A percentile compares a stretch with the other conserved stretches of the same genome.
These are phyloP conservation scores for Sphaerophoria taeniata DNA, from an alignment of 2,888 invertebrate genomes.

Conservation along the genomic window DNA sequence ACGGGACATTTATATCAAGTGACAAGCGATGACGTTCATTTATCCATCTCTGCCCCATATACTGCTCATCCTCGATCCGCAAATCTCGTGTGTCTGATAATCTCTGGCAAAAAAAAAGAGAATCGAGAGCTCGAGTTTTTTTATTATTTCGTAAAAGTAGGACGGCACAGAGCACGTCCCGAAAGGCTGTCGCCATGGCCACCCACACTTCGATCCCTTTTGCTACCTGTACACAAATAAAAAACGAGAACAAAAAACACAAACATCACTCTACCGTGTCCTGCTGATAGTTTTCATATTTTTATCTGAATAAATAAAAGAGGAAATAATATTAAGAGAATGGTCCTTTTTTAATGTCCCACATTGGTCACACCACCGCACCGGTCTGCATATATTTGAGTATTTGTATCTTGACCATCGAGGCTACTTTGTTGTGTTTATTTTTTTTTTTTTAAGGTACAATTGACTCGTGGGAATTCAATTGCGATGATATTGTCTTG, in stretches of 20 bases:
- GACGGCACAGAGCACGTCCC: not conserved
- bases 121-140: conserved; percentile 15
- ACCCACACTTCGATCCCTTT: not conserved
- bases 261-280: conserved; percentile 40
- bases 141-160: not conserved
- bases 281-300: conserved; percentile 70
- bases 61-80: no score
- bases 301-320: conserved; percentile 67
- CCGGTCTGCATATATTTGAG: not conserved
- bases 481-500: conserved; percentile 61
- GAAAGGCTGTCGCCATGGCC: not conserved
- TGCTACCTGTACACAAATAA: no score
- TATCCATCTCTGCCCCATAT: conserved; percentile 47
- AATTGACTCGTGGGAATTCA: conserved; percentile 36
- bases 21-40: conserved; percentile 67
- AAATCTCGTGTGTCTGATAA: conserved; percentile 23
- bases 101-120: conserved; percentile 32
- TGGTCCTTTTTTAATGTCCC: conserved; percentile 18
- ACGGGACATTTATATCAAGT: conserved; percentile 66
- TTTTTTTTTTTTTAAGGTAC: not conserved
- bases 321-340: conserved; percentile 39
- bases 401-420: not conserved
- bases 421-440: not conserved
- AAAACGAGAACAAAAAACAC: conserved; percentile 19
- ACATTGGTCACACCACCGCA: no score